Percentiles rank a stretch among this genome's conserved stretches.
These are phyloP conservation scores for Macrosteles quadrilineatus DNA, from an alignment of 1,140 invertebrate species.

Conservation along the genomic window DNA sequence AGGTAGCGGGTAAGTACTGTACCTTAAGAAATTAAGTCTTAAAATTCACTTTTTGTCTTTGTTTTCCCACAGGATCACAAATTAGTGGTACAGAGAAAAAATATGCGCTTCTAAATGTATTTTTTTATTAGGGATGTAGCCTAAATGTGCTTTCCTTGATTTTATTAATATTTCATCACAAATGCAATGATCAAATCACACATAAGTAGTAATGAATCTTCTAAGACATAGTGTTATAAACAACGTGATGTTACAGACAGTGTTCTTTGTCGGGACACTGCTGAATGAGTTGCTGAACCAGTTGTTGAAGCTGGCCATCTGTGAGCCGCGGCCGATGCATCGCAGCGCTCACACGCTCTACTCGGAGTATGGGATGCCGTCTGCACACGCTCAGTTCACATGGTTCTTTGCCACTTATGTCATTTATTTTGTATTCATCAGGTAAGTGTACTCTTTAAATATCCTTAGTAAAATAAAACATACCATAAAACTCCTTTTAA, in stretches of 20 bases:
- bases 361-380: conserved; percentile 93
- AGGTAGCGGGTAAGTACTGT: too few relatives aligned
- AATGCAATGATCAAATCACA: too few relatives aligned
- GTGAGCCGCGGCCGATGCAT: conserved; percentile 73
- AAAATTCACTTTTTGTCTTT: too few relatives aligned
- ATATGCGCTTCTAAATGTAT: too few relatives aligned
- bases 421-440: conserved; percentile 82
- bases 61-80: too few relatives aligned
- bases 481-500: too few relatives aligned
- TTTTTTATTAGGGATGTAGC: too few relatives aligned
- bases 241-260: conserved; percentile 64
- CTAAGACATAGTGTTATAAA: conserved; percentile 14
- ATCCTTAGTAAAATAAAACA: too few relatives aligned
- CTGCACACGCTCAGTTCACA: conserved; percentile 88
- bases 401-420: conserved; percentile 90
- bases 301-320: conserved; percentile 79
- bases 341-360: conserved; percentile 61
- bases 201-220: conserved; percentile 3
- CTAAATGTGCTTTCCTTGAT: conserved; percentile 32
- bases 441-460: too few relatives aligned
- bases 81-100: too few relatives aligned
- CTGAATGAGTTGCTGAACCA: conserved; percentile 81
- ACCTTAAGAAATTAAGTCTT: too few relatives aligned
- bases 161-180: too few relatives aligned
- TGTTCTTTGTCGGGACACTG: conserved; percentile 77